phyloP scores from a whole-genome alignment of 2,888 invertebrate genomes.

The Euphydryas editha region DNA sequence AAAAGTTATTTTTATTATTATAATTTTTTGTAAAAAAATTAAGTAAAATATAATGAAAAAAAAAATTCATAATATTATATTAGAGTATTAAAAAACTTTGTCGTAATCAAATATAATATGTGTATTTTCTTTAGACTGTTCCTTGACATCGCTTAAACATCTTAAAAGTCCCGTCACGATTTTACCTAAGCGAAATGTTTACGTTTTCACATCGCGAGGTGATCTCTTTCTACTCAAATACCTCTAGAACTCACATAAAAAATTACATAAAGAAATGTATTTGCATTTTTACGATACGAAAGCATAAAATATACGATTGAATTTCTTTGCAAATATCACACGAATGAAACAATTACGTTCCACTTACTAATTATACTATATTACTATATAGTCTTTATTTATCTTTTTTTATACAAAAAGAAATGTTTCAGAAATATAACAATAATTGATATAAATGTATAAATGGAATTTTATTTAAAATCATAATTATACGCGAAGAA shows the following conservation, averaged over 20 bases:
- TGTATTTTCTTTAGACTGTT: conserved; percentile 20
- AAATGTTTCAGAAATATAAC: no score
- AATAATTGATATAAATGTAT: no score
- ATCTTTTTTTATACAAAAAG: no score
- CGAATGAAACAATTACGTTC: background rate
- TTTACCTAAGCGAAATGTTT: conserved; percentile 37
- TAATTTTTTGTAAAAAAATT: no score
- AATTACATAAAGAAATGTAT: conserved; percentile 9
- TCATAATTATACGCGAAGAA: no score
- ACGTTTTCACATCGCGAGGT: conserved; percentile 33
- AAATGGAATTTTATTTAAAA: no score
- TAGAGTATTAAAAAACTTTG: background rate
- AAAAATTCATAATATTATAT: no score
- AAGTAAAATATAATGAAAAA: no score
- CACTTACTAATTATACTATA: background rate
- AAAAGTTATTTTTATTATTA: no score
- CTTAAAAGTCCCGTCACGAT: conserved; percentile 40
- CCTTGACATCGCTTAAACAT: conserved; percentile 26
- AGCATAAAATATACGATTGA: background rate
- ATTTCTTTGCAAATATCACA: background rate
- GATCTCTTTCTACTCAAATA: conserved; percentile 28
- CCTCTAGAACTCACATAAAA: conserved; percentile 10
- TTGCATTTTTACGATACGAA: background rate
- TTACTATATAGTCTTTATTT: no score
- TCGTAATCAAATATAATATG: background rate